Evolutionary conservation across 2,797 vertebrate species (phyloP).

Genomic region (Choloepus didactylus): DNA sequence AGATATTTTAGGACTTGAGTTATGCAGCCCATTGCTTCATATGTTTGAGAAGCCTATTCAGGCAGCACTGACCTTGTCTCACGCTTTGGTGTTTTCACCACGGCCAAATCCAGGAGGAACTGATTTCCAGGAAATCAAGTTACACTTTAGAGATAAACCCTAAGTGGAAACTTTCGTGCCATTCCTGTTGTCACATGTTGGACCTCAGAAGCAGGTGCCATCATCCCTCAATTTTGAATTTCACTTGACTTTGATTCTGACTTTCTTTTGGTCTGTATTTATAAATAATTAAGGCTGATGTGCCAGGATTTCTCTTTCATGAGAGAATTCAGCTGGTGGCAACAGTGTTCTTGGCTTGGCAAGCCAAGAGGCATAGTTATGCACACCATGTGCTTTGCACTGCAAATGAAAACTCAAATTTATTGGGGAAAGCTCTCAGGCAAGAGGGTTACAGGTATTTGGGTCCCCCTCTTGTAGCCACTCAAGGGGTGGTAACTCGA

Average conservation of each 20-base stretch:
- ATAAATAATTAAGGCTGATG: background rate
- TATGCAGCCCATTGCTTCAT: background rate
- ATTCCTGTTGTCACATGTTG: background rate
- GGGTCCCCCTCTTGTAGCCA: background rate
- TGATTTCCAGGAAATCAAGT: conserved; percentile 57
- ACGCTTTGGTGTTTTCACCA: background rate
- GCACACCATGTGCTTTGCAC: fast-evolving
- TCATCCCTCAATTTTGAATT: background rate
- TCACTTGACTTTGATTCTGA: conserved; percentile 26
- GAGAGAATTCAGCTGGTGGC: background rate
- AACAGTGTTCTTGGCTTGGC: background rate
- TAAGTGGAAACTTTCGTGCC: background rate
- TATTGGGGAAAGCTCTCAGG: background rate
- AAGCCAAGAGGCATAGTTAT: background rate
- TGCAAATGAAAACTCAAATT: too few species aligned
- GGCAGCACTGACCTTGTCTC: background rate
- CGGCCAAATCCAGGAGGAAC: background rate
- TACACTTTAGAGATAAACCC: background rate
- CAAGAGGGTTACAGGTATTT: background rate
- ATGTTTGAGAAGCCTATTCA: background rate
- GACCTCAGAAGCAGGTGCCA: background rate
- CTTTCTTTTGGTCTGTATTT: conserved; percentile 27
- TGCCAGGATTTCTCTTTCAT: background rate
- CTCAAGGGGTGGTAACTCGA: background rate
- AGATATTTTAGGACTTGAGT: background rate